A percentile compares a stretch with the other conserved stretches of the same genome.
phyloP scores from a whole-genome alignment of 2,888 invertebrate species.

The Leucoma salicis region DNA sequence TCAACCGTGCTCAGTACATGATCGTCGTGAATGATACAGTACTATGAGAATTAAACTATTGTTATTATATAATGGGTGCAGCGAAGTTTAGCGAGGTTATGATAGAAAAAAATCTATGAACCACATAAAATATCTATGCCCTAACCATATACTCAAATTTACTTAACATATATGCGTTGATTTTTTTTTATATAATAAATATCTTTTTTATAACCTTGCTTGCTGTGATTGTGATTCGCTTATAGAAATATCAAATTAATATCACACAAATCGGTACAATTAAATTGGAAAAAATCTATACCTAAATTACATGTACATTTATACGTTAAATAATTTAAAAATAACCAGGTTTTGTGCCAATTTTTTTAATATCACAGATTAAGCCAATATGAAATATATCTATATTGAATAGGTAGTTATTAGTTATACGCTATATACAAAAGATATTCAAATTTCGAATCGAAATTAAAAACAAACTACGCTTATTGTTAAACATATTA shows the following conservation, averaged over 20 bases:
- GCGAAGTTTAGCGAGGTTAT: constrained; percentile 28
- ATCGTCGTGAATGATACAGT: constrained; percentile 38
- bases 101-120: constrained; percentile 26
- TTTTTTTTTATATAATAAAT: constrained; percentile 16
- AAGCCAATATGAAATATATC: constrained; percentile 65
- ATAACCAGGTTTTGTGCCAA: constrained; percentile 48
- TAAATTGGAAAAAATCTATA: constrained; percentile 24
- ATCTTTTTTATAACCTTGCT: constrained; percentile 15
- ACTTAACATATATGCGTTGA: constrained; percentile 37
- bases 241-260: constrained; percentile 54
- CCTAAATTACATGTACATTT: constrained; percentile 11
- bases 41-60: constrained; percentile 28
- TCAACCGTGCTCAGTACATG: constrained; percentile 19
- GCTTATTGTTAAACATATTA: constrained; percentile 15
- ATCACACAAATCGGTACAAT: constrained; percentile 39
- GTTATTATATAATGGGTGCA: constrained; percentile 35
- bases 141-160: constrained; percentile 30
- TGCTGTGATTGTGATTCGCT: constrained; percentile 21
- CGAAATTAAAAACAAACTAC: constrained; percentile 43
- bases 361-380: constrained; percentile 71
- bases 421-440: constrained; percentile 18
- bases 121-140: constrained; percentile 21
- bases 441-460: constrained; percentile 44
- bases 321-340: constrained; percentile 23
- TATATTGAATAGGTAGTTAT: constrained; percentile 35